Evolutionary conservation across 2,797 vertebrate genomes (phyloP).

Genomic region (Jordanella pulchra): DNA sequence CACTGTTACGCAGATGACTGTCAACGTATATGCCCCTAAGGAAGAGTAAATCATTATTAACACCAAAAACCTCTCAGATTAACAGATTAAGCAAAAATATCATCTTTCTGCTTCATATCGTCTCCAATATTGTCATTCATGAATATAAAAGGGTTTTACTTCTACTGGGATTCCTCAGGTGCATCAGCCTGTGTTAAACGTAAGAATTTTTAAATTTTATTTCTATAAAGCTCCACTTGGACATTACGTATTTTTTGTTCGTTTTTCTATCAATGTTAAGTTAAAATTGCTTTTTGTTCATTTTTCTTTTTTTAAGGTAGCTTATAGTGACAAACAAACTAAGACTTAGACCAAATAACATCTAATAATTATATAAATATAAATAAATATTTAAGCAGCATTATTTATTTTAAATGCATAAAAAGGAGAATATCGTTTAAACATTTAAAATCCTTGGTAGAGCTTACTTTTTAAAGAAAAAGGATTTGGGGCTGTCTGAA

Average conservation of each 20-base stretch:
- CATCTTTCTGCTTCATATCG: neutral
- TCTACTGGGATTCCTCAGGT: conserved; percentile 28
- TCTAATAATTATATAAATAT: no score
- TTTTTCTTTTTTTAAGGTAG: neutral
- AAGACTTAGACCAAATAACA: neutral
- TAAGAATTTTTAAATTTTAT: conserved; percentile 33
- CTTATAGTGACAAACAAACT: neutral
- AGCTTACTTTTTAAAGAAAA: neutral
- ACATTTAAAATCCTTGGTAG: neutral
- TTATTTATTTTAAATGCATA: neutral
- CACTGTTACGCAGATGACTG: no score
- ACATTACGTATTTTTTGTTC: conserved; percentile 4
- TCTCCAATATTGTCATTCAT: conserved; percentile 1
- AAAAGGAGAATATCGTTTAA: neutral
- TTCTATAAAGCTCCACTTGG: conserved; percentile 11
- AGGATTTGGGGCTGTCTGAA: neutral
- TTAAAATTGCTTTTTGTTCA: conserved; percentile 7
- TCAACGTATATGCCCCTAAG: no score
- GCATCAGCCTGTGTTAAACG: conserved; percentile 47
- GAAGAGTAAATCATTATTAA: neutral
- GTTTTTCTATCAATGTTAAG: neutral
- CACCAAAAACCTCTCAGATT: neutral
- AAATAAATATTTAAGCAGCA: conserved; percentile 5
- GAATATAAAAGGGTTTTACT: conserved; percentile 30
- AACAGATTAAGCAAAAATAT: neutral